These are phyloP conservation scores for Pollenia angustigena DNA, from an alignment of 2,888 invertebrate genomes.

Conservation along the genomic window DNA sequence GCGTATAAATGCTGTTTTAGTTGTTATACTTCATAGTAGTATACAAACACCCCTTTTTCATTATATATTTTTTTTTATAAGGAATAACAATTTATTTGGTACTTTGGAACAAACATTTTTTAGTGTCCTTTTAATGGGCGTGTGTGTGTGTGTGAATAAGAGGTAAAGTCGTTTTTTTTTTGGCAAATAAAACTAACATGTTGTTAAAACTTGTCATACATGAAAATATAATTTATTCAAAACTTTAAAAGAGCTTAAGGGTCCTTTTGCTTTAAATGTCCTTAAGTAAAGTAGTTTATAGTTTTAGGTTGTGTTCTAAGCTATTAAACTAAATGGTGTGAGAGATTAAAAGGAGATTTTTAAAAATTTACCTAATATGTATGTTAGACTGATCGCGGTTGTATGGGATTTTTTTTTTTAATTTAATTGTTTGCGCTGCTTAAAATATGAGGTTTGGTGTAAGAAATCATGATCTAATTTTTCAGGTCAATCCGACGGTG, in stretches of 20 bases:
- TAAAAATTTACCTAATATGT: too few relatives aligned
- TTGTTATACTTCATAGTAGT: background rate
- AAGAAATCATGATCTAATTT: too few relatives aligned
- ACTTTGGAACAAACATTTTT: slow-evolving; percentile 6
- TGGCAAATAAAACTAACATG: background rate
- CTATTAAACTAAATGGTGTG: too few relatives aligned
- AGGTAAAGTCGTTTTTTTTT: background rate
- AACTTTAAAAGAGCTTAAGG: slow-evolving; percentile 1
- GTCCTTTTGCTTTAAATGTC: background rate
- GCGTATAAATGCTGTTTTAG: slow-evolving; percentile 34
- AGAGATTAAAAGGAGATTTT: too few relatives aligned
- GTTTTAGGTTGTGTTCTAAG: background rate
- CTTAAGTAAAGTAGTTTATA: slow-evolving; percentile 10
- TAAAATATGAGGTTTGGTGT: too few relatives aligned
- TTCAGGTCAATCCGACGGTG: too few relatives aligned
- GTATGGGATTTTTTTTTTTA: too few relatives aligned
- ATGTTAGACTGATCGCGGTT: too few relatives aligned
- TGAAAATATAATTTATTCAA: slow-evolving; percentile 47
- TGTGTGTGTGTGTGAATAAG: background rate
- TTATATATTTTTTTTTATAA: slow-evolving; percentile 9
- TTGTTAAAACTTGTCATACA: slow-evolving; percentile 22
- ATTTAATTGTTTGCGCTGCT: too few relatives aligned
- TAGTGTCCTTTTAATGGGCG: background rate
- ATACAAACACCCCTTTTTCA: background rate
- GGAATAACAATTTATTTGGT: slow-evolving; percentile 24